phyloP scores from a whole-genome alignment of 2,113 vertebrate genomes.

The Leiothrix lutea region DNA sequence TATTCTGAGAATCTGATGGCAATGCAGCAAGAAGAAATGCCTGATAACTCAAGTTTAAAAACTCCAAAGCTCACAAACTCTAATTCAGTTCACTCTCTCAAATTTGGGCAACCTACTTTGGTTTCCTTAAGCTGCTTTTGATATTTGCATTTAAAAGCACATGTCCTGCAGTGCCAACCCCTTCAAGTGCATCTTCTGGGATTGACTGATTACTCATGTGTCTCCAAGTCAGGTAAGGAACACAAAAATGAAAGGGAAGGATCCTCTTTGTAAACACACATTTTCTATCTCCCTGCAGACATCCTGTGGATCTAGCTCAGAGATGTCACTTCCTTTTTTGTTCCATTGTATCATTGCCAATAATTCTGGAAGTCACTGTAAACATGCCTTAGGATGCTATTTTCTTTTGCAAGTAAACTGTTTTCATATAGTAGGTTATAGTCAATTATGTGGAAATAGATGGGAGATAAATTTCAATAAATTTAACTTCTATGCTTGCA shows the following conservation, averaged over 20 bases:
- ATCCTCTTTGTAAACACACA: slow-evolving; percentile 2
- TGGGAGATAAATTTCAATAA: background rate
- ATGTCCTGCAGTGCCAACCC: slow-evolving; percentile 27
- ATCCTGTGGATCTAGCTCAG: background rate
- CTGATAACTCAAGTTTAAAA: slow-evolving; percentile 14
- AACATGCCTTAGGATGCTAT: background rate
- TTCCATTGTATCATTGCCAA: background rate
- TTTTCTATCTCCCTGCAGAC: slow-evolving; percentile 21
- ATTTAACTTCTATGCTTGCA: background rate
- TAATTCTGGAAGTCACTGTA: background rate
- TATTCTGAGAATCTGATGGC: background rate
- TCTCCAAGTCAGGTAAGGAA: slow-evolving; percentile 41
- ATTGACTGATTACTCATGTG: slow-evolving; percentile 27
- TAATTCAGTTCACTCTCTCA: background rate
- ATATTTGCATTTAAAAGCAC: slow-evolving; percentile 60
- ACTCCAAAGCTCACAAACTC: background rate
- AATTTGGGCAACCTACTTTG: slow-evolving; percentile 22
- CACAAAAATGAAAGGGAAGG: slow-evolving; percentile 21
- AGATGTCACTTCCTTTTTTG: background rate
- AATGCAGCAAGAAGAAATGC: background rate
- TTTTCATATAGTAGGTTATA: background rate
- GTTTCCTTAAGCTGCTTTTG: background rate
- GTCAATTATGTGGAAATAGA: background rate
- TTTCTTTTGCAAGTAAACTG: background rate
- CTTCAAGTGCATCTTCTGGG: slow-evolving; percentile 26